phyloP scores from a whole-genome alignment of 1,140 invertebrate species.

The Diabrotica virgifera region DNA sequence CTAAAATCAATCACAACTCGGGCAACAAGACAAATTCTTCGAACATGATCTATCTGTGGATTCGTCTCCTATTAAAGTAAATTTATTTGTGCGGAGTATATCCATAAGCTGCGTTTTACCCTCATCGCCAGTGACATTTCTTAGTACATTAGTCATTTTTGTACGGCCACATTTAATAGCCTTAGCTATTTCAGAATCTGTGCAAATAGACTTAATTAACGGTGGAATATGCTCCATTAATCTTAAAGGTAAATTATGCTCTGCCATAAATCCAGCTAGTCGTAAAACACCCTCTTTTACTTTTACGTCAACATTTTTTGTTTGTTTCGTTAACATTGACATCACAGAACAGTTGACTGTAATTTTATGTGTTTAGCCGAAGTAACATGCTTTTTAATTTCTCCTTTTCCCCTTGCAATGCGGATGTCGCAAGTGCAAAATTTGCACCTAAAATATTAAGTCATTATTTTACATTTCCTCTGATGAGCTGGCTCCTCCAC shows the following conservation, averaged over 20 bases:
- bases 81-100: constrained; percentile 37
- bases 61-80: constrained; percentile 48
- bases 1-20: background rate
- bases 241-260: constrained; percentile 30
- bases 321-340: too few relatives aligned
- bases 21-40: constrained; percentile 42
- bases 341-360: too few relatives aligned
- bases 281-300: too few relatives aligned
- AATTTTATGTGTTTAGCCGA: too few relatives aligned
- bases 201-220: constrained; percentile 20
- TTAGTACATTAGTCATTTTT: constrained; percentile 22
- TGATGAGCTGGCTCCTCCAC: too few relatives aligned
- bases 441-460: too few relatives aligned
- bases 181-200: constrained; percentile 25
- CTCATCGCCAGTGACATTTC: constrained; percentile 23
- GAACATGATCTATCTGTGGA: constrained; percentile 40
- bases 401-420: too few relatives aligned
- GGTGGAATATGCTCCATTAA: constrained; percentile 24
- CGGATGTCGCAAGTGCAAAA: too few relatives aligned
- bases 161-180: constrained; percentile 20
- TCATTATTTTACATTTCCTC: too few relatives aligned
- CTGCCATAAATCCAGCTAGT: constrained; percentile 24
- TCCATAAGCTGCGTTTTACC: constrained; percentile 24
- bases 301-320: too few relatives aligned
- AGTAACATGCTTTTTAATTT: too few relatives aligned